A percentile compares a stretch with the other conserved stretches of the same genome.
Conservation (phyloP, 2,888 invertebrate genomes). For the Rotaria sp. region DNA sequence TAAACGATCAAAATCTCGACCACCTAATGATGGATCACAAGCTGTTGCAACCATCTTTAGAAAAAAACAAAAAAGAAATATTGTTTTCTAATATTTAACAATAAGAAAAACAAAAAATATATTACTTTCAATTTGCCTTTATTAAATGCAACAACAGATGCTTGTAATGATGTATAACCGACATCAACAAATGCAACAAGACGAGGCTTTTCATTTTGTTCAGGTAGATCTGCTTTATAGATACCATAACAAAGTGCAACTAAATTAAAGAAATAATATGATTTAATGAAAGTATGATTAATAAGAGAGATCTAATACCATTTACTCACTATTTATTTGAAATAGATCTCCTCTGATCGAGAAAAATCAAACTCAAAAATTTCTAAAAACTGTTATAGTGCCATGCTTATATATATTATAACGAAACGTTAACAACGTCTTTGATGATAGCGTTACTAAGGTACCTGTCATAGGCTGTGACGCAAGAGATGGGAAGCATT, state of each 20-base stretch:
- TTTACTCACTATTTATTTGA: too few species aligned
- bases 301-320: too few species aligned
- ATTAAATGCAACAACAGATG: constrained; percentile 80
- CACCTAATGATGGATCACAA: constrained; percentile 77
- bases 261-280: not conserved
- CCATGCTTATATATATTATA: too few species aligned
- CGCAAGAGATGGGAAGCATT: too few species aligned
- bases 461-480: too few species aligned
- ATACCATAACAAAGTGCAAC: constrained; percentile 93
- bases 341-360: too few species aligned
- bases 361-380: too few species aligned
- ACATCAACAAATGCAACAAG: constrained; percentile 94
- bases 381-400: too few species aligned
- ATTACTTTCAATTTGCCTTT: constrained; percentile 68
- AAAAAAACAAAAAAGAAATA: not conserved
- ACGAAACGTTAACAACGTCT: too few species aligned
- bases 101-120: not conserved
- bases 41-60: constrained; percentile 65
- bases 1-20: constrained; percentile 80
- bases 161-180: constrained; percentile 79
- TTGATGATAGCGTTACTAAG: too few species aligned
- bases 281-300: not conserved
- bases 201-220: constrained; percentile 71
- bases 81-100: not conserved
- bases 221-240: constrained; percentile 90